A percentile compares a stretch with the other conserved stretches of the same genome.
These are phyloP conservation scores for Phrynosoma blainvillii DNA, from an alignment of 2,113 vertebrate species.

Conservation along the genomic window DNA sequence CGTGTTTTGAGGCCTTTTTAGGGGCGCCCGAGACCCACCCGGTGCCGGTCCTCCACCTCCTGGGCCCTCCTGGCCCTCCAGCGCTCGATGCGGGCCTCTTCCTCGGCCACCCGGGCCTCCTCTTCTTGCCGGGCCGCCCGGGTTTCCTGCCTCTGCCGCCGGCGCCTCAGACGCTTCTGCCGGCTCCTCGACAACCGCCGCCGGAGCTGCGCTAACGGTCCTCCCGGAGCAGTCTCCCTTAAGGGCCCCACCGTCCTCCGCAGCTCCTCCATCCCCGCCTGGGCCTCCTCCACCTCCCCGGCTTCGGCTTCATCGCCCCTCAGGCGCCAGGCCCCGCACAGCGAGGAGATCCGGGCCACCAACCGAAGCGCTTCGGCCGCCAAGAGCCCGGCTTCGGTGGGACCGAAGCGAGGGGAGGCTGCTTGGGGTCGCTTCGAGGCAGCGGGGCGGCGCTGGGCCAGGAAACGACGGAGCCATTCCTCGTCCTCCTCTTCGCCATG, in stretches of 20 bases:
- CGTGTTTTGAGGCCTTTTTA: no score
- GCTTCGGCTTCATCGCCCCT: constrained; percentile 58
- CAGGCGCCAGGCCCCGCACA: constrained; percentile 70
- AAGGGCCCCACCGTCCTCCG: constrained; percentile 61
- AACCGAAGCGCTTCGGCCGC: constrained; percentile 64
- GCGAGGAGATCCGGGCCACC: constrained; percentile 71
- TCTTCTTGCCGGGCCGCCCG: constrained; percentile 68
- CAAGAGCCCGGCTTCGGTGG: neutral
- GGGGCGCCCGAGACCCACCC: no score
- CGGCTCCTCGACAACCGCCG: constrained; percentile 68
- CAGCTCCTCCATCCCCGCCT: constrained; percentile 69
- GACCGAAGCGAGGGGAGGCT: neutral
- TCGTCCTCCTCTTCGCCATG: neutral
- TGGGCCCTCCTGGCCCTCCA: constrained; percentile 87
- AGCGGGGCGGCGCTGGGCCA: constrained; percentile 12
- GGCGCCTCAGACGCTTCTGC: constrained; percentile 77
- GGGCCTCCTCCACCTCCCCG: constrained; percentile 44
- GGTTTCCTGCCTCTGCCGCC: constrained; percentile 65
- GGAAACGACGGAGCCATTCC: constrained; percentile 34
- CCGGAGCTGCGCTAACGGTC: constrained; percentile 57
- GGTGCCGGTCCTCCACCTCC: constrained; percentile 88
- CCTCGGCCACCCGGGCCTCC: constrained; percentile 70
- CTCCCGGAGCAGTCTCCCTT: constrained; percentile 50
- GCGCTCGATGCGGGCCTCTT: constrained; percentile 83
- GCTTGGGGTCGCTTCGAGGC: neutral